These are phyloP conservation scores for Erythrocebus patas DNA, from an alignment of 2,113 vertebrate species.

Conservation along the genomic window DNA sequence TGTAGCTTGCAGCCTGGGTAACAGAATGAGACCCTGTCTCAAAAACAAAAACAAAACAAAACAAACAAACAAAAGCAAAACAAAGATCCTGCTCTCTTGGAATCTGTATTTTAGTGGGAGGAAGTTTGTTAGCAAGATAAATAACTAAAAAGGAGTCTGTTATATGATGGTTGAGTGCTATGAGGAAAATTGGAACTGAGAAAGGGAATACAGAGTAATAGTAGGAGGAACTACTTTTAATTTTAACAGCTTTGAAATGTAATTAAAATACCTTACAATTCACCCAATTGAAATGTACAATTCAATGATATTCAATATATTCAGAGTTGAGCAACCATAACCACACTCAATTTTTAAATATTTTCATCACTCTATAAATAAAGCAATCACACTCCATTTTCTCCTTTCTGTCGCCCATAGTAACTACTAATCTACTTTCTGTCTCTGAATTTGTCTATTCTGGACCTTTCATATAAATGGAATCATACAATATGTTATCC, in stretches of 20 bases:
- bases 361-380: background rate
- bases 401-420: background rate
- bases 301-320: background rate
- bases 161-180: background rate
- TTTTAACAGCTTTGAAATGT: constrained; percentile 16
- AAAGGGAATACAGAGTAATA: constrained; percentile 14
- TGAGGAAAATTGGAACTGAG: background rate
- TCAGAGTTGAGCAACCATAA: background rate
- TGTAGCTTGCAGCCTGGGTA: too few species aligned
- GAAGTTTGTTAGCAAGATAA: background rate
- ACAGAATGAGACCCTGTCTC: too few species aligned
- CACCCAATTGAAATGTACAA: background rate
- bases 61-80: too few species aligned
- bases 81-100: background rate
- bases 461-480: background rate
- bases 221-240: background rate
- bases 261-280: constrained; percentile 11
- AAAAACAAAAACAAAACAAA: too few species aligned
- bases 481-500: background rate
- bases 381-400: background rate
- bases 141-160: background rate
- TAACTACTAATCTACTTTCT: background rate
- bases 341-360: constrained; percentile 8
- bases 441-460: background rate
- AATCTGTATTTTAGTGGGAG: background rate